These are phyloP conservation scores for Recurvirostra avosetta DNA, from an alignment of 2,113 vertebrate species.

Conservation along the genomic window DNA sequence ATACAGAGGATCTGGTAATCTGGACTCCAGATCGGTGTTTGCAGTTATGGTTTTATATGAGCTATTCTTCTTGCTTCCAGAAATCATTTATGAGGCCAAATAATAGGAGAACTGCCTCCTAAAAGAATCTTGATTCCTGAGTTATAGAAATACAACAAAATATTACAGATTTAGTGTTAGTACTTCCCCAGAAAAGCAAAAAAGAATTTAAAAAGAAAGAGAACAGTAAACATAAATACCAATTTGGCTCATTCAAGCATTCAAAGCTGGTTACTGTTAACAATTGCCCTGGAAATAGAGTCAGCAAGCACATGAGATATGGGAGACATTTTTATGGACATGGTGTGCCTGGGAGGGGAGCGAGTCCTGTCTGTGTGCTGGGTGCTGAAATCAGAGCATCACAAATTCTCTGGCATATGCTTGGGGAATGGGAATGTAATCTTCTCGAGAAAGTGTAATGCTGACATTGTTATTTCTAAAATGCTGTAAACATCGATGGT, in stretches of 20 bases:
- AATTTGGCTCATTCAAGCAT: neutral
- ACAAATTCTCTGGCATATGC: neutral
- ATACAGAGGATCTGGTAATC: neutral
- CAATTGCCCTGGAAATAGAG: neutral
- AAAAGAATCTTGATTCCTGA: neutral
- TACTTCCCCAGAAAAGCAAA: neutral
- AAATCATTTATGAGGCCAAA: neutral
- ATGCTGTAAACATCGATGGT: neutral
- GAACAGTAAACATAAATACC: neutral
- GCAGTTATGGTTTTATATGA: neutral
- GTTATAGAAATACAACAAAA: neutral
- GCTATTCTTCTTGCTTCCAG: neutral
- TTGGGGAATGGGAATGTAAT: neutral
- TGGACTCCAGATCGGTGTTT: neutral
- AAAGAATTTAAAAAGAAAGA: neutral
- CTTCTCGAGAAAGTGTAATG: neutral
- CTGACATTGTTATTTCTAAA: neutral
- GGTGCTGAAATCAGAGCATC: neutral
- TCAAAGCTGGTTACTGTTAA: neutral
- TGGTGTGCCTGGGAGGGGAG: neutral
- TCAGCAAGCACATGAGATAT: neutral
- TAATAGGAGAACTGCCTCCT: neutral
- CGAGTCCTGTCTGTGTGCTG: fast-evolving
- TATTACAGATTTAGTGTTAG: neutral
- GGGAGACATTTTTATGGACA: neutral